phyloP scores from a whole-genome alignment of 1,140 invertebrate genomes.

The Euura saliciscinereae region DNA sequence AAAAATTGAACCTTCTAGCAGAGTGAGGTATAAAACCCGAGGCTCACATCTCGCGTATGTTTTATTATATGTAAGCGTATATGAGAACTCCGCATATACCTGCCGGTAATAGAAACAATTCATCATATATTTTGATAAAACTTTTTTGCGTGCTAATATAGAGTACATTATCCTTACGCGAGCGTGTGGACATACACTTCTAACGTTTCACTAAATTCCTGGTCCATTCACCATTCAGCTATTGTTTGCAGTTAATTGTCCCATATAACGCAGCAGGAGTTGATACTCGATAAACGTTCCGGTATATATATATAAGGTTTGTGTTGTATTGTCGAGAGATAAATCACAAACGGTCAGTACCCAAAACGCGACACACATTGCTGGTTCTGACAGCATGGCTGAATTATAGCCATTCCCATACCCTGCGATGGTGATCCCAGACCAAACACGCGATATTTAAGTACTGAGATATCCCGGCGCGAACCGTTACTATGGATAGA shows the following conservation, averaged over 20 bases:
- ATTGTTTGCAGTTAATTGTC: constrained; percentile 1
- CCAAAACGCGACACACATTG: constrained; percentile 3
- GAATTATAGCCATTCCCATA: neutral
- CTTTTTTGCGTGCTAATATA: no score
- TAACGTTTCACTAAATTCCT: neutral
- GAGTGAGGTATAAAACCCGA: no score
- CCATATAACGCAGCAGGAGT: neutral
- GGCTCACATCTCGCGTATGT: no score
- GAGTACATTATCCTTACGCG: no score
- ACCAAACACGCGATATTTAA: constrained; percentile 2
- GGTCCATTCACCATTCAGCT: neutral
- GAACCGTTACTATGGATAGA: neutral
- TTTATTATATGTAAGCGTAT: no score
- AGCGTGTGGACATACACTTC: neutral
- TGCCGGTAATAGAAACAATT: no score
- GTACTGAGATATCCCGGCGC: constrained; percentile 4
- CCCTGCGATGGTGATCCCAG: neutral
- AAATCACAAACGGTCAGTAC: constrained; percentile 1
- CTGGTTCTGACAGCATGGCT: neutral
- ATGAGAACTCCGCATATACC: no score
- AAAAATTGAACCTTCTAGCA: neutral
- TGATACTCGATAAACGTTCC: neutral
- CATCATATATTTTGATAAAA: no score
- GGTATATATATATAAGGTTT: neutral
- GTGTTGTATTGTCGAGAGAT: neutral